Percentiles rank a stretch among this genome's conserved stretches.
These are phyloP conservation scores for Nothobranchius kuhntae DNA, from an alignment of 2,113 vertebrate species.

Conservation along the genomic window DNA sequence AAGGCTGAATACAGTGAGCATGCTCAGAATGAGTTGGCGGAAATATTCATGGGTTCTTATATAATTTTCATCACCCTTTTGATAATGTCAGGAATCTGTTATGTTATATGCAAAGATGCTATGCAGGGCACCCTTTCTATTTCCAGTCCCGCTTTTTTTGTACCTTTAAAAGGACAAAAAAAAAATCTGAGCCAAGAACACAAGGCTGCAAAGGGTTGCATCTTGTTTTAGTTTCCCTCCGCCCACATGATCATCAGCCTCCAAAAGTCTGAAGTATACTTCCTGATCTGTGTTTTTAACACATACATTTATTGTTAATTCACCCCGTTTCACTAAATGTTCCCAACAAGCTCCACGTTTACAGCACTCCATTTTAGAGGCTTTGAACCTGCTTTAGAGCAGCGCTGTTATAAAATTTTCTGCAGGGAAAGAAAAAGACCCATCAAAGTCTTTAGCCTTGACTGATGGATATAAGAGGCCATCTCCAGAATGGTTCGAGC, in stretches of 20 bases:
- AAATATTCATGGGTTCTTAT: constrained; percentile 59
- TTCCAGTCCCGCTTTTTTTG: constrained; percentile 13
- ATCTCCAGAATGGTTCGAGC: constrained; percentile 52
- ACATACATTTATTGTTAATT: constrained; percentile 11
- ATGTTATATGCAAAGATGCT: constrained; percentile 45
- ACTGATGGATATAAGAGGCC: constrained; percentile 45
- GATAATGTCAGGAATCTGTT: constrained; percentile 56
- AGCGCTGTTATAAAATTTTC: constrained; percentile 21
- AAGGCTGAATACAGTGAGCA: constrained; percentile 41
- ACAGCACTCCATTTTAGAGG: not conserved
- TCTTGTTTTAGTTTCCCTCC: constrained; percentile 56
- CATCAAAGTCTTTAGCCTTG: constrained; percentile 39
- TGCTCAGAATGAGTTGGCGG: constrained; percentile 48
- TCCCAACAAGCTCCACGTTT: constrained; percentile 5
- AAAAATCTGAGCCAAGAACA: constrained; percentile 53
- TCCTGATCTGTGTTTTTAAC: constrained; percentile 16
- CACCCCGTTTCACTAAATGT: not conserved
- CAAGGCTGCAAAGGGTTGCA: constrained; percentile 36
- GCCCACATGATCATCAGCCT: constrained; percentile 36
- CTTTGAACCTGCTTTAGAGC: constrained; percentile 24
- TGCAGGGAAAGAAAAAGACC: constrained; percentile 10
- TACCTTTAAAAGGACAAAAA: constrained; percentile 8
- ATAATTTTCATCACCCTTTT: constrained; percentile 40
- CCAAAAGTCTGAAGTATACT: constrained; percentile 24
- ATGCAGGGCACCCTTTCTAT: constrained; percentile 32